Evolutionary conservation across 2,797 vertebrate species (phyloP), one percentile per base, ranked within the genome.

Genomic region (Taenioides sp.): DNA sequence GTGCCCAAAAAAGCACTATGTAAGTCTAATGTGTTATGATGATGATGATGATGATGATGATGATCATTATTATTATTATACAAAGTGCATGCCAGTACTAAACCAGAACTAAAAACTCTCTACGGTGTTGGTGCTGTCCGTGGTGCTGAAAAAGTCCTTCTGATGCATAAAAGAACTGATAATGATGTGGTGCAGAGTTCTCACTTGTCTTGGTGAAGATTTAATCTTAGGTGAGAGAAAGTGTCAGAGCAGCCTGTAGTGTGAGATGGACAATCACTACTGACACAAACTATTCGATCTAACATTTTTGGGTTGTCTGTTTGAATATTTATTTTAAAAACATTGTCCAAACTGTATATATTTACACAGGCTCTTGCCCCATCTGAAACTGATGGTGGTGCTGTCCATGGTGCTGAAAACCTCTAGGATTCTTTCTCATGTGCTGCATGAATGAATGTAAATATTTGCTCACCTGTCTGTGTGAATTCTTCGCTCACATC

Each of bases 401-500:
- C 25, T 28, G 16, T 59, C 25, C 22, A 7, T 59, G 57, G 57
- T 59, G 23, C 57, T 59, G 4, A 59, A 34, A 34, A 11, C 7
- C 17, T 31, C 23, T 2, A 58, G 14, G 57, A 58, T 58, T 27
- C 59, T 34, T 7, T 61, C 9, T 59, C 57, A 59, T 34, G 7
- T 31, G 16, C 59, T 31, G 17, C 11, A 62, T 34, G 17, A 28
- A 52, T 66, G 4, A 52, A 28, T 66, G 65, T 12, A 66, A 27
- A 49, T 18, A 17, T 69, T 67, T 57, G 79, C 94, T 94, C 86
- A 95, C 95, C 94, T 88, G 88, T 75, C 81, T 74, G 63, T 76
- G 75, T 34, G 23, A 55, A 67, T 22, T 3, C 68, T 74, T 57
- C 25, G 18, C 72, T 95, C 93, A 97, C 95, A 97, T 96, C 92